Conservation (phyloP, 2,888 invertebrate species). For the Eudemis profundana region DNA sequence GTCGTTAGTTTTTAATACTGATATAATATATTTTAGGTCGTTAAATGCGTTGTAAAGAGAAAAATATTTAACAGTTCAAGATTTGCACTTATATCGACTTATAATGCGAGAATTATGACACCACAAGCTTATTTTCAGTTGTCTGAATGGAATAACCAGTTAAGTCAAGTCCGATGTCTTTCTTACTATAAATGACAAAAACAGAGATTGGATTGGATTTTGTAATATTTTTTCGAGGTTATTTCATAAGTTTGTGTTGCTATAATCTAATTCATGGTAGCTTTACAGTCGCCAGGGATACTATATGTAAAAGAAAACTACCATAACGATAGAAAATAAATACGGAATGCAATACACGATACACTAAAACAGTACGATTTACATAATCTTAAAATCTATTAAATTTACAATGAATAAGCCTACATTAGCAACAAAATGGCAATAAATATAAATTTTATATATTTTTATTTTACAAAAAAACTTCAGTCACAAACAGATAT, state of each 20-base stretch:
- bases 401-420: conserved; percentile 61
- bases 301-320: conserved; percentile 49
- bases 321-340: conserved; percentile 58
- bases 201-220: not conserved
- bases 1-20: conserved; percentile 68
- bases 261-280: conserved; percentile 3
- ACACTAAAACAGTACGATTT: conserved; percentile 51
- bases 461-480: conserved; percentile 55
- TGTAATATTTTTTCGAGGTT: not conserved
- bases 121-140: not conserved
- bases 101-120: not conserved
- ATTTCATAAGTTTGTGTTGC: not conserved
- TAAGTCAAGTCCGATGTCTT: not conserved
- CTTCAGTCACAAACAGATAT: conserved; percentile 50
- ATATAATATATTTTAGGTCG: conserved; percentile 64
- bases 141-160: not conserved
- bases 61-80: conserved; percentile 14
- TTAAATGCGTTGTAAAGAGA: conserved; percentile 64
- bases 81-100: not conserved
- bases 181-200: not conserved
- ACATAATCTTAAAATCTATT: conserved; percentile 52
- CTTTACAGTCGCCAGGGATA: conserved; percentile 50
- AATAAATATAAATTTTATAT: conserved; percentile 57
- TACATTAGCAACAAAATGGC: conserved; percentile 60
- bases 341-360: conserved; percentile 59